A percentile compares a stretch with the other conserved stretches of the same genome.
These are phyloP conservation scores for Arctia plantaginis DNA, from an alignment of 2,888 invertebrate genomes.

Conservation along the genomic window DNA sequence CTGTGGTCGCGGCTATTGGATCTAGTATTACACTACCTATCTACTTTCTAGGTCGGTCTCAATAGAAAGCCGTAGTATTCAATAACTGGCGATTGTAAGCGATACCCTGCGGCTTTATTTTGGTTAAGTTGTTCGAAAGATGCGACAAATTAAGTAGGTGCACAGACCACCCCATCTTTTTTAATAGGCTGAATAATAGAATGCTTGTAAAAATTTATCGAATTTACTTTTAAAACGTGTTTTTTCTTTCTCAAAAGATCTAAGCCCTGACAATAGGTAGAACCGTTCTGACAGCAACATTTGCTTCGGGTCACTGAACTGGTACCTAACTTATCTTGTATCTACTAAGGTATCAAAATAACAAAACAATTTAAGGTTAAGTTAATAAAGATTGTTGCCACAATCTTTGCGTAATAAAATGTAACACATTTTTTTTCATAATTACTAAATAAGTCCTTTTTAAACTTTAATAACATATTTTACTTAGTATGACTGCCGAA, in stretches of 20 bases:
- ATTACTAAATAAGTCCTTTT: no score
- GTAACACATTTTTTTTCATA: no score
- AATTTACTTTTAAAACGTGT: neutral
- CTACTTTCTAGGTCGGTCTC: slow-evolving; percentile 69
- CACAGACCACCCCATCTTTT: neutral
- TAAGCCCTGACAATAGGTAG: neutral
- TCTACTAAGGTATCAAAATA: neutral
- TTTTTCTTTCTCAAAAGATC: neutral
- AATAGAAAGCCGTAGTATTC: slow-evolving; percentile 67
- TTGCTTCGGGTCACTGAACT: neutral
- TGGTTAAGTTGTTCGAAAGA: slow-evolving; percentile 16
- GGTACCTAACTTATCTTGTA: neutral
- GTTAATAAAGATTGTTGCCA: neutral
- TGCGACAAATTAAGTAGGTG: slow-evolving; percentile 21
- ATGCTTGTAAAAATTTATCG: neutral
- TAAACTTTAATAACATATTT: no score
- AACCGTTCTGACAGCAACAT: neutral
- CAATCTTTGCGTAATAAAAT: neutral
- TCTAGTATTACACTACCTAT: slow-evolving; percentile 68
- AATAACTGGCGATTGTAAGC: slow-evolving; percentile 48
- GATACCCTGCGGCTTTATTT: slow-evolving; percentile 47
- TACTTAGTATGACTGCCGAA: no score
- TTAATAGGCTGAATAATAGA: neutral
- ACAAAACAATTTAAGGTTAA: neutral
- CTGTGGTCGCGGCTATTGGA: slow-evolving; percentile 66